These are phyloP conservation scores for Tringa solitaria DNA, from an alignment of 2,113 vertebrate genomes.

Conservation along the genomic window DNA sequence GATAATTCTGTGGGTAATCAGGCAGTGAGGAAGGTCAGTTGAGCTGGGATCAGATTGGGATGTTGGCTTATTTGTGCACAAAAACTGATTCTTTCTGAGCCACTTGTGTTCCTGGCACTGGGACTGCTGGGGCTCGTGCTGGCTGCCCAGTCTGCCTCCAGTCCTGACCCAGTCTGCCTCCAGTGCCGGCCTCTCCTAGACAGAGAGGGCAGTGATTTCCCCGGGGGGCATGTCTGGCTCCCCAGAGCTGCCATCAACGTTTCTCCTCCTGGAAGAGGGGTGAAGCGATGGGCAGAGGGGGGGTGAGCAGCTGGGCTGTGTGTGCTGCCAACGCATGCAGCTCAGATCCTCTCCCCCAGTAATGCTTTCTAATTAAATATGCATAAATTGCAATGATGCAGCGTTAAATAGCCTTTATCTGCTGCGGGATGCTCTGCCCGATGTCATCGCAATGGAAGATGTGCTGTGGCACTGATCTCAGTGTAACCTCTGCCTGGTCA, in stretches of 20 bases:
- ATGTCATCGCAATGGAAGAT: background rate
- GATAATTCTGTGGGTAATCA: rapidly evolving
- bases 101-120: rapidly evolving
- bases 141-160: too few species aligned
- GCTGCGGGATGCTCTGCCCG: background rate
- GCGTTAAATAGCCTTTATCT: background rate
- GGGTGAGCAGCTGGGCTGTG: background rate
- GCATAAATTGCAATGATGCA: background rate
- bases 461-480: rapidly evolving
- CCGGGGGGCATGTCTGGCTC: rapidly evolving
- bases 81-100: background rate
- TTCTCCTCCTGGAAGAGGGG: background rate
- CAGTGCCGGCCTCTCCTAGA: rapidly evolving
- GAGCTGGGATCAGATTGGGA: background rate
- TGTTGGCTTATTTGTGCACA: too few species aligned
- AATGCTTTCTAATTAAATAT: background rate
- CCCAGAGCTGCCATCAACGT: rapidly evolving
- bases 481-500: too few species aligned
- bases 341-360: background rate
- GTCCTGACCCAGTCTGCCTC: too few species aligned
- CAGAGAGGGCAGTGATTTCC: background rate
- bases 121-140: rapidly evolving
- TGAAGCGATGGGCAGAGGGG: background rate
- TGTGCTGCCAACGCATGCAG: background rate
- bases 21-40: too few species aligned